A percentile compares a stretch with the other conserved stretches of the same genome.
Evolutionary conservation across 2,888 invertebrate species (phyloP).

Genomic region (Conchocele bisecta): DNA sequence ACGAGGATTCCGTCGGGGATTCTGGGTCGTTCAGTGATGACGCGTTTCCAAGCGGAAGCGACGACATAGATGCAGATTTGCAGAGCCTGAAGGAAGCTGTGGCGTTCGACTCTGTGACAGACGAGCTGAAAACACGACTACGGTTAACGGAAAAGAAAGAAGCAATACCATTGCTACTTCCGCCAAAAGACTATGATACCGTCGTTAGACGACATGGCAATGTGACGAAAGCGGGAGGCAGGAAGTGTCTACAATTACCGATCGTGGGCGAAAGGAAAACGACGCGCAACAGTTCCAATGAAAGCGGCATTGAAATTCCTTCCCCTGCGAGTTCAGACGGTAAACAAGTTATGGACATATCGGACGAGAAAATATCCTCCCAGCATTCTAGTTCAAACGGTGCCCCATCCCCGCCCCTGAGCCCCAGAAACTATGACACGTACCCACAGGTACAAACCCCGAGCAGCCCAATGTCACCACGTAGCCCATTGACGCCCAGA

Average conservation of each 20-base stretch:
- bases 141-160: constrained; percentile 65
- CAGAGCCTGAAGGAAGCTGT: constrained; percentile 70
- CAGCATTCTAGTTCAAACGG: constrained; percentile 44
- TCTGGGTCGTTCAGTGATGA: constrained; percentile 69
- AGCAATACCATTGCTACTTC: constrained; percentile 89
- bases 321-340: constrained; percentile 64
- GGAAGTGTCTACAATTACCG: constrained; percentile 70
- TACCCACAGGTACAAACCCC: constrained; percentile 44
- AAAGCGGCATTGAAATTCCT: constrained; percentile 69
- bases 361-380: constrained; percentile 53
- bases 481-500: constrained; percentile 1
- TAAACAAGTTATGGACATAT: constrained; percentile 35
- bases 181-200: constrained; percentile 97
- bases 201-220: constrained; percentile 85
- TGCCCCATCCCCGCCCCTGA: constrained; percentile 42
- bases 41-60: constrained; percentile 66
- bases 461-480: constrained; percentile 31
- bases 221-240: constrained; percentile 83
- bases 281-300: constrained; percentile 62
- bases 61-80: constrained; percentile 74
- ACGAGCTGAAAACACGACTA: constrained; percentile 92
- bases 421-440: constrained; percentile 51
- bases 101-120: constrained; percentile 94
- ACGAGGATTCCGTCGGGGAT: constrained; percentile 69
- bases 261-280: constrained; percentile 58